These are phyloP conservation scores for Bradysia coprophila DNA, from an alignment of 1,140 invertebrate genomes.

Conservation along the genomic window DNA sequence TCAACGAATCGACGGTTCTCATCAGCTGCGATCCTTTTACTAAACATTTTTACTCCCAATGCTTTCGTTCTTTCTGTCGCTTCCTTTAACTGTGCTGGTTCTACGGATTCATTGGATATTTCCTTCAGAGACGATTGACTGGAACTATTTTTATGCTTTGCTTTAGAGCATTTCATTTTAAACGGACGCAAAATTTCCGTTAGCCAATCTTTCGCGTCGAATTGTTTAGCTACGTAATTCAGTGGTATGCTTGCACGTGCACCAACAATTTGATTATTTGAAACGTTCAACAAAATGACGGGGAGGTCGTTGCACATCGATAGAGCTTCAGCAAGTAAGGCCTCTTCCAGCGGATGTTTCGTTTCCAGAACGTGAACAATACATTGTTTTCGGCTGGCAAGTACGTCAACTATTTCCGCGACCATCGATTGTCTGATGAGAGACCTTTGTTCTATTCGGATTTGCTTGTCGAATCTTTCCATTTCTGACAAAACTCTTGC, in stretches of 20 bases:
- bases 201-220: background rate
- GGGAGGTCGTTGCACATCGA: background rate
- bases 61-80: background rate
- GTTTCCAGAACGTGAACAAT: background rate
- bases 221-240: background rate
- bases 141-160: background rate
- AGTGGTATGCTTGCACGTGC: background rate
- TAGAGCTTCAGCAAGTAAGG: background rate
- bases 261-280: background rate
- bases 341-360: background rate
- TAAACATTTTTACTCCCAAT: background rate
- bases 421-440: background rate
- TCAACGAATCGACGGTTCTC: background rate
- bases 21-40: background rate
- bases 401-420: background rate
- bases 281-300: background rate
- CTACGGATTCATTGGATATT: background rate
- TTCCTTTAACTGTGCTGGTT: background rate
- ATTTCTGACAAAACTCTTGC: background rate
- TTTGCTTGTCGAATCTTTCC: background rate
- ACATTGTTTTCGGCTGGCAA: background rate
- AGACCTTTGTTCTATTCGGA: background rate
- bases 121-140: background rate
- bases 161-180: background rate
- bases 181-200: background rate